Base-by-base conservation (phyloP, 2,797 vertebrate genomes). In the Urosaurus nigricauda region DNA sequence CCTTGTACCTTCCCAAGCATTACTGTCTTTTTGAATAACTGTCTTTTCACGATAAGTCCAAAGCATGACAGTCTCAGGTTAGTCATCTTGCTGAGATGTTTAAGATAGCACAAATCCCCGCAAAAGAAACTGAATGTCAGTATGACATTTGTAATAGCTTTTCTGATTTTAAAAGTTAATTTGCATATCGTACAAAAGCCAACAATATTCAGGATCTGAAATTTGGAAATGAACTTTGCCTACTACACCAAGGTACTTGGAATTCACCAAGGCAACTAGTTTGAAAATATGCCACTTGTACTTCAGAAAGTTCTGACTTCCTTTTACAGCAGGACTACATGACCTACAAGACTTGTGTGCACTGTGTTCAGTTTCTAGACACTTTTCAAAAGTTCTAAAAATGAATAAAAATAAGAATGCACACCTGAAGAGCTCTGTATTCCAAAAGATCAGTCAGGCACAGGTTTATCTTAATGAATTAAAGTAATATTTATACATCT, bases 351-450 rank as follows among this genome's bases (percentile, higher is more conserved):
- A 74, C 12, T 40, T 74, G 37, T 47, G 29, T 32, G 29, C 56
- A 87, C 47, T n/a, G 53, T 47, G 56, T 47, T 82, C 79, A 26
- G 43, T 70, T 82, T 83, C 68, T 43, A 74, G 37, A 71, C 19
- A 17, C 78, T 87, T 21, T 43, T 58, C 35, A 83, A 63, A n/a
- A 14, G 4, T 43, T 70, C 21, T 51, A 74, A 75, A 60, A 29
- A 74, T 58, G 56, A 71, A 40, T 80, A 53, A 32, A 80, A 65
- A n/a, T 26, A 74, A 29, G 40, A 73, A 51, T 53, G n/a, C 14
- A 71, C 13, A 82, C 16, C 53, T 60, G 35, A 73, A 87, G 79
- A 37, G 26, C 35, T 16, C 7, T 35, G 60, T 4, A 2, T 14
- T 51, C 5, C 43, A 35, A 77, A 86, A 47, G 58, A 26, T 0